Evolutionary conservation across 2,113 vertebrate genomes (phyloP).

Genomic region (Meles meles): DNA sequence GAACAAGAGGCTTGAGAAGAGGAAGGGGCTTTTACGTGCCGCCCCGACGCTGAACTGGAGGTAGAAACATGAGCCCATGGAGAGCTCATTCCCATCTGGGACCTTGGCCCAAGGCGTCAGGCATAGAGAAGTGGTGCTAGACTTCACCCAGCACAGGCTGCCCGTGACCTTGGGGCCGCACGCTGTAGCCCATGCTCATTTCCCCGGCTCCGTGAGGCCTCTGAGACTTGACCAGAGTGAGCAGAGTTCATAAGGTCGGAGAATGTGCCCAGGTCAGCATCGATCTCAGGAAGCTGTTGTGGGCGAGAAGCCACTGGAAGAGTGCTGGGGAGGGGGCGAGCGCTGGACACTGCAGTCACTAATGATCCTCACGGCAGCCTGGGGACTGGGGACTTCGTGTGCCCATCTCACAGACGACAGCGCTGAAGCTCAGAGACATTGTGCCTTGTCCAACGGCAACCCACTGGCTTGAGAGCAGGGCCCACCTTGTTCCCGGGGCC

Average conservation of each 20-base stretch:
- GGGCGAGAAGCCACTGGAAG: background rate
- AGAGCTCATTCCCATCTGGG: background rate
- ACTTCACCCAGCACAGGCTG: background rate
- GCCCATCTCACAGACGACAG: background rate
- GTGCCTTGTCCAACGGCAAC: background rate
- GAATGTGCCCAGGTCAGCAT: background rate
- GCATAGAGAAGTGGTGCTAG: background rate
- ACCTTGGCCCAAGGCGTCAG: background rate
- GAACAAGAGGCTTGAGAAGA: background rate
- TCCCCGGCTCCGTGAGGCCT: background rate
- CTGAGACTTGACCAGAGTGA: background rate
- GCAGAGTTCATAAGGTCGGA: background rate
- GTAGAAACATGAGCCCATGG: background rate
- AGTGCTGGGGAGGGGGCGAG: background rate
- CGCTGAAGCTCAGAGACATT: background rate
- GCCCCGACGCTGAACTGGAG: background rate
- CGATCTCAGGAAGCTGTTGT: background rate
- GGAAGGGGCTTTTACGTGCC: background rate
- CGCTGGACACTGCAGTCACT: background rate
- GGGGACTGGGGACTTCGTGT: background rate
- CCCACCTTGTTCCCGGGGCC: background rate
- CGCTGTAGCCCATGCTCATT: fast-evolving
- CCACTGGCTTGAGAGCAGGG: background rate
- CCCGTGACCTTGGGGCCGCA: background rate
- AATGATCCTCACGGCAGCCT: background rate